These are phyloP conservation scores for Micropoecilia bifurca DNA, from an alignment of 2,797 vertebrate species.

Conservation along the genomic window DNA sequence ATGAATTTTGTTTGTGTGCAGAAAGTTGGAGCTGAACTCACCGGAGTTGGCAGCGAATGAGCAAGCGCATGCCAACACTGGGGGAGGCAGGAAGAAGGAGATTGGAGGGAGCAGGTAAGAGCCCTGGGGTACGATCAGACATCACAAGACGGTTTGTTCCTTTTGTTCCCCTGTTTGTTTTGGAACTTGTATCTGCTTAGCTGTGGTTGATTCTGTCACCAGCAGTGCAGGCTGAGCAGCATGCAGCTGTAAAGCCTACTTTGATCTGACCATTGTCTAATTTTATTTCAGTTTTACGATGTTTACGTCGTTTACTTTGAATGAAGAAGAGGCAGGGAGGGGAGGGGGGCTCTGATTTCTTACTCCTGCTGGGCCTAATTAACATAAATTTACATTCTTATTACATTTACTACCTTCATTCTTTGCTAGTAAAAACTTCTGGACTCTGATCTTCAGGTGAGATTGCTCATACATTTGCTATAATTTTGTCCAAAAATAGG, in stretches of 20 bases:
- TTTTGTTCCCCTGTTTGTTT: conserved; percentile 43
- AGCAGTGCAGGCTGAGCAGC: conserved; percentile 9
- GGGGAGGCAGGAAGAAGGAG: conserved; percentile 37
- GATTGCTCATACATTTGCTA: neutral
- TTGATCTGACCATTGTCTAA: conserved; percentile 15
- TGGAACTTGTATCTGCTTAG: conserved; percentile 28
- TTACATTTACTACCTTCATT: neutral
- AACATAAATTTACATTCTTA: neutral
- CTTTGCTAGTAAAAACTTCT: neutral
- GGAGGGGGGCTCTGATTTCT: neutral
- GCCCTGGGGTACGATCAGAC: conserved; percentile 43
- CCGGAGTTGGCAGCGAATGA: conserved; percentile 46
- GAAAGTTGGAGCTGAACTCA: conserved; percentile 39
- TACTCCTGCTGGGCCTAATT: neutral
- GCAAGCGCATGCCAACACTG: conserved; percentile 30
- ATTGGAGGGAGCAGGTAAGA: conserved; percentile 51
- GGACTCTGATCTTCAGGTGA: neutral
- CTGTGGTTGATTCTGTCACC: conserved; percentile 24
- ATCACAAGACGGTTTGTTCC: conserved; percentile 33
- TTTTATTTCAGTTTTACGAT: conserved; percentile 10
- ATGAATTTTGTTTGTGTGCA: conserved; percentile 18
- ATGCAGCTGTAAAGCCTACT: conserved; percentile 1
- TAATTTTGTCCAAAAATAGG: neutral
- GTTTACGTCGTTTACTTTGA: neutral
- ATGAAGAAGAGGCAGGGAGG: neutral